These are phyloP conservation scores for Zosterops lateralis DNA, from an alignment of 2,113 vertebrate genomes.

Conservation along the genomic window DNA sequence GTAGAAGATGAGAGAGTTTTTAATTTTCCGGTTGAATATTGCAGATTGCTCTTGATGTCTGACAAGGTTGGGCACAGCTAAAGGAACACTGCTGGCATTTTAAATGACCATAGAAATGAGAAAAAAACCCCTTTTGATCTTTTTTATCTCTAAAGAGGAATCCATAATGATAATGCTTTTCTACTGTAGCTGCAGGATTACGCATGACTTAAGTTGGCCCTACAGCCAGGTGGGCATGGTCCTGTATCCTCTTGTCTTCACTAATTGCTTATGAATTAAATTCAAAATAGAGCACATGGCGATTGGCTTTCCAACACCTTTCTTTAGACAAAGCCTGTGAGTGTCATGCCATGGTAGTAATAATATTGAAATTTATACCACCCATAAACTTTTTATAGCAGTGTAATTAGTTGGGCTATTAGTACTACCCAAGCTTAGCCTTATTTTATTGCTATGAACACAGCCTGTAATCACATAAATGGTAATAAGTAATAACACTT, in stretches of 20 bases:
- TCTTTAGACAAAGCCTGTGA: constrained; percentile 33
- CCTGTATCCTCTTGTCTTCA: background rate
- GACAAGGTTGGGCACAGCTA: background rate
- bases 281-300: background rate
- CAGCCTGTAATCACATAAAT: constrained; percentile 66
- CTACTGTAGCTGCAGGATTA: background rate
- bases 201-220: background rate
- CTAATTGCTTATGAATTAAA: background rate
- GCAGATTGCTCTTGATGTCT: constrained; percentile 30
- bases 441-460: constrained; percentile 65
- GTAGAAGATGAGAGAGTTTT: constrained; percentile 29
- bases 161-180: background rate
- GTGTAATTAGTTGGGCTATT: constrained; percentile 68
- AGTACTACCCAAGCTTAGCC: constrained; percentile 57
- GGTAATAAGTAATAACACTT: constrained; percentile 60
- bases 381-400: constrained; percentile 62
- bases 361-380: constrained; percentile 59
- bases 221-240: background rate
- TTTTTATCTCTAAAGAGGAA: background rate
- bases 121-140: background rate
- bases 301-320: background rate
- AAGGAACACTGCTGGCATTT: background rate
- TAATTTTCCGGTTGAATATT: constrained; percentile 45
- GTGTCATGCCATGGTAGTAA: background rate
- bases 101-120: background rate